phyloP scores from a whole-genome alignment of 2,113 vertebrate species.

The Mus musculus region GRCm39 chr6:94187501-94188000 shows the following conservation, averaged over 20 bases:
- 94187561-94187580: background rate
- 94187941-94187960: background rate
- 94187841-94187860: background rate
- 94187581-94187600: background rate
- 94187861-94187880: background rate
- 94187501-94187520: background rate
- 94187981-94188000: background rate
- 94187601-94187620: too few relatives aligned
- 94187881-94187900: background rate
- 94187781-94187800: background rate
- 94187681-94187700: background rate
- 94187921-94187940: slow-evolving; percentile 30
- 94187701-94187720: background rate
- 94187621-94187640: background rate
- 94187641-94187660: background rate
- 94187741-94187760: background rate
- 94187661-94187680: background rate
- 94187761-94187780: background rate
- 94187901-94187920: background rate
- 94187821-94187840: slow-evolving; percentile 11
- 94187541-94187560: background rate
- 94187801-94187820: background rate
- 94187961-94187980: background rate
- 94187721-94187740: background rate
- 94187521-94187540: background rate